Evolutionary conservation across 2,888 invertebrate species (phyloP).

Genomic region (Zele albiditarsus): DNA sequence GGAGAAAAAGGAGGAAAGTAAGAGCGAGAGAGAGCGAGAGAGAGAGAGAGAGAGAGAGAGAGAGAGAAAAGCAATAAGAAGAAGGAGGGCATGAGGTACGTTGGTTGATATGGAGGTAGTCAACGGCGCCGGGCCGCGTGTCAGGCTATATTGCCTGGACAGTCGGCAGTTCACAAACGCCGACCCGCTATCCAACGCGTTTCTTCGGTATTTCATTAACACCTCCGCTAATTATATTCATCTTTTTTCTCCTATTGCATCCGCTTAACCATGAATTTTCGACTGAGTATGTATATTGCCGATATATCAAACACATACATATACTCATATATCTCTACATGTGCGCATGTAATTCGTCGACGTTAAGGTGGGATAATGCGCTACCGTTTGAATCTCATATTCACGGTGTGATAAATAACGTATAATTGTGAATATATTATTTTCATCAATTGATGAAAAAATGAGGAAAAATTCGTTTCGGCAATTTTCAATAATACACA

Average conservation of each 20-base stretch:
- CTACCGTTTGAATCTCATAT: slow-evolving; percentile 36
- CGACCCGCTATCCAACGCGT: slow-evolving; percentile 70
- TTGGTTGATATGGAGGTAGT: slow-evolving; percentile 50
- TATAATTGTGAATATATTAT: slow-evolving; percentile 13
- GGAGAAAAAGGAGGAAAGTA: slow-evolving; percentile 42
- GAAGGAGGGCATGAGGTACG: slow-evolving; percentile 13
- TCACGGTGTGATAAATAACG: not conserved
- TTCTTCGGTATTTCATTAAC: slow-evolving; percentile 73
- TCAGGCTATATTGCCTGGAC: slow-evolving; percentile 66
- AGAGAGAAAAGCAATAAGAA: slow-evolving; percentile 26
- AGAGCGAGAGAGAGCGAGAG: slow-evolving; percentile 8
- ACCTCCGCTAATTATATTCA: slow-evolving; percentile 72
- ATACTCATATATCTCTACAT: not conserved
- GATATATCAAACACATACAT: not conserved
- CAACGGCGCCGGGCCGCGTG: slow-evolving; percentile 71
- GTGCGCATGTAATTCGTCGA: not conserved
- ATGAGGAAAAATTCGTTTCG: too few relatives aligned
- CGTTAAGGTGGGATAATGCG: slow-evolving; percentile 29
- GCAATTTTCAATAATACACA: slow-evolving; percentile 2
- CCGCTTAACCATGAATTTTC: slow-evolving; percentile 28
- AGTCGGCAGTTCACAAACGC: slow-evolving; percentile 71
- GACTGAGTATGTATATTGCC: not conserved
- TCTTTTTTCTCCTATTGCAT: slow-evolving; percentile 55
- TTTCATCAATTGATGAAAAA: not conserved
- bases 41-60: not conserved